Conservation (phyloP, 2,113 vertebrate genomes). For the Tonatia bakeri region DNA sequence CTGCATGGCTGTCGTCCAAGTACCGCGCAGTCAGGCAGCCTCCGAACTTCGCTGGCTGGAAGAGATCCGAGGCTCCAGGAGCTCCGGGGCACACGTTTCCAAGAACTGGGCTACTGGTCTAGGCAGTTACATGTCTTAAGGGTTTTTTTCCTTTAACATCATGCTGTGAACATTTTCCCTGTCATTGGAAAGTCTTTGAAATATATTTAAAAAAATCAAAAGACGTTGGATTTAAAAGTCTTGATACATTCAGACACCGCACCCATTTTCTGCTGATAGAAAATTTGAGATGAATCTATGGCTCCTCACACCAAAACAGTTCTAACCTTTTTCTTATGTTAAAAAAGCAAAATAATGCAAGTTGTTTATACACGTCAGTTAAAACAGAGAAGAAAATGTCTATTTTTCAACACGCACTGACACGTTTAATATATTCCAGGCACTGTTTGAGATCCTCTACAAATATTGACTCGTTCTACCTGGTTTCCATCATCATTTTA, state of each 20-base stretch:
- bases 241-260: not conserved
- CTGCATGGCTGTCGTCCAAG: not conserved
- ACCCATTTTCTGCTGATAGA: not conserved
- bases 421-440: not conserved
- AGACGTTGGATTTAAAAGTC: not conserved
- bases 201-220: not conserved
- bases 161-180: not conserved
- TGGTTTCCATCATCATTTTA: not conserved
- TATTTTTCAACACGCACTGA: not conserved
- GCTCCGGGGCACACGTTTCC: no score
- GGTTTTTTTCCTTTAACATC: not conserved
- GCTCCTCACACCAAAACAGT: not conserved
- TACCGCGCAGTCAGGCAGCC: not conserved
- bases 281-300: not conserved
- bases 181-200: not conserved
- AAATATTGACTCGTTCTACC: not conserved
- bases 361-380: not conserved
- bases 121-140: not conserved
- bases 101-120: no score
- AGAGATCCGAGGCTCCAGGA: not conserved
- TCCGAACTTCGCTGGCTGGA: not conserved
- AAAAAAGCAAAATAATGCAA: not conserved
- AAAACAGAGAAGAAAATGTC: not conserved
- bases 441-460: not conserved
- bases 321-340: not conserved